Evolutionary conservation across 92 coral and sea anemone species (phyloP).

Genomic region (Plumapathes pennacea): DNA sequence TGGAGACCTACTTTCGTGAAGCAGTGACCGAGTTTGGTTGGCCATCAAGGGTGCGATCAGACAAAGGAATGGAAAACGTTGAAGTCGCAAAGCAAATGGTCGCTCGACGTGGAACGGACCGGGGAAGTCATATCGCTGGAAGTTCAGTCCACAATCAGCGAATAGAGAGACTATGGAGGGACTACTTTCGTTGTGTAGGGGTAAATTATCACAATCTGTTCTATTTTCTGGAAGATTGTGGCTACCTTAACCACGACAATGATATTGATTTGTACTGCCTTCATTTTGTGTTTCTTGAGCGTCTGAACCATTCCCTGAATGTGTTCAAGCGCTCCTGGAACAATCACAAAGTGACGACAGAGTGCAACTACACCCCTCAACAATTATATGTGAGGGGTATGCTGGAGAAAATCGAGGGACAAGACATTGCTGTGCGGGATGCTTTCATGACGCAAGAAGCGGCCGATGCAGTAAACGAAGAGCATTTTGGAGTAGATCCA

Average conservation of each 20-base stretch:
- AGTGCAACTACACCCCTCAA: background rate
- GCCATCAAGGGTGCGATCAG: slow-evolving; percentile 39
- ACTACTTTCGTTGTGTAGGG: slow-evolving; percentile 37
- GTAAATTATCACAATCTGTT: slow-evolving; percentile 26
- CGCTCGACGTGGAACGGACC: slow-evolving; percentile 10
- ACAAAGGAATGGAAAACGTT: slow-evolving; percentile 21
- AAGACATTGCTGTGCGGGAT: slow-evolving; percentile 1
- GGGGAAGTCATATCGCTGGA: slow-evolving; percentile 51
- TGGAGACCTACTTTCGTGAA: background rate
- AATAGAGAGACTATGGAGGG: slow-evolving; percentile 22
- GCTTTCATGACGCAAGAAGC: no score
- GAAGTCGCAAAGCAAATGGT: slow-evolving; percentile 37
- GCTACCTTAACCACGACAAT: slow-evolving; percentile 25
- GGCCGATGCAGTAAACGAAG: background rate
- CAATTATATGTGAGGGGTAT: slow-evolving; percentile 6
- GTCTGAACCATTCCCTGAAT: background rate
- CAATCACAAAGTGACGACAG: slow-evolving; percentile 6
- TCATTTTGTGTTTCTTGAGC: slow-evolving; percentile 9
- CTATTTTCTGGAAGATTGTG: slow-evolving; percentile 27
- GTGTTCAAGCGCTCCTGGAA: slow-evolving; percentile 3
- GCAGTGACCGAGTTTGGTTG: slow-evolving; percentile 20
- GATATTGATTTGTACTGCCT: slow-evolving; percentile 26
- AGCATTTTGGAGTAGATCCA: background rate
- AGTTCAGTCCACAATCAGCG: slow-evolving; percentile 41
- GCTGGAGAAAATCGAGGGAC: background rate